Evolutionary conservation across 2,797 vertebrate genomes (phyloP).

Genomic region (Kryptopterus vitreolus): DNA sequence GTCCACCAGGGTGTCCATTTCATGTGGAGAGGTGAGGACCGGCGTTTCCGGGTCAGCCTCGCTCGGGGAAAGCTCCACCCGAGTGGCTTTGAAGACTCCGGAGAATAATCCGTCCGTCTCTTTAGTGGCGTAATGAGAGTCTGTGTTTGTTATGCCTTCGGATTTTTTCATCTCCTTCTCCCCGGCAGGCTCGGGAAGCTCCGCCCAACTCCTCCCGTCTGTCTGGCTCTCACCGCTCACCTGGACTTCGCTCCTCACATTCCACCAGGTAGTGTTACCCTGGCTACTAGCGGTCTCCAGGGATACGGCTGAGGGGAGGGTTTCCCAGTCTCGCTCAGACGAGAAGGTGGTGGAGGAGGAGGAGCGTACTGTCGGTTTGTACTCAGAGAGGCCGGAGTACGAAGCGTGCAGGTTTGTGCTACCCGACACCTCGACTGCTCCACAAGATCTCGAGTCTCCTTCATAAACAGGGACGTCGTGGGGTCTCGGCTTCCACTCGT

Average conservation of each 20-base stretch:
- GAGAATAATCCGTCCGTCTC: slow-evolving; percentile 47
- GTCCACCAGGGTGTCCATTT: slow-evolving; percentile 87
- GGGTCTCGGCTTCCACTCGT: background rate
- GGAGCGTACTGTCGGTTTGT: slow-evolving; percentile 4
- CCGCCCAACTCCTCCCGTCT: slow-evolving; percentile 53
- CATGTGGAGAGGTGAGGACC: slow-evolving; percentile 60
- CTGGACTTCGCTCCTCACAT: slow-evolving; percentile 54
- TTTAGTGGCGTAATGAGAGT: slow-evolving; percentile 41
- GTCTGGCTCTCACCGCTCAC: slow-evolving; percentile 51
- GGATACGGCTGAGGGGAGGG: slow-evolving; percentile 28
- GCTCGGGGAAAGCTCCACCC: slow-evolving; percentile 68
- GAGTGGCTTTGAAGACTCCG: slow-evolving; percentile 72
- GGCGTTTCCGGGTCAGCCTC: slow-evolving; percentile 42
- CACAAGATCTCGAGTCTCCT: slow-evolving; percentile 11
- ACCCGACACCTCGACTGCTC: slow-evolving; percentile 7
- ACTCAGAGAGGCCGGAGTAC: background rate
- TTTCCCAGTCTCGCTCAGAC: slow-evolving; percentile 12
- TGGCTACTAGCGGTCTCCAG: slow-evolving; percentile 43
- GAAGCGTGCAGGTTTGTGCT: slow-evolving; percentile 36
- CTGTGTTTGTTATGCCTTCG: slow-evolving; percentile 53
- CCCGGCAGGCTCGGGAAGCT: slow-evolving; percentile 36
- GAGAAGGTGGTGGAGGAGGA: slow-evolving; percentile 30
- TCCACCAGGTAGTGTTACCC: slow-evolving; percentile 50
- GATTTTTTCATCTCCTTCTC: slow-evolving; percentile 46
- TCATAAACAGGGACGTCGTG: background rate